Conservation (phyloP, 1,140 invertebrate genomes). For the Caerostris extrusa region DNA sequence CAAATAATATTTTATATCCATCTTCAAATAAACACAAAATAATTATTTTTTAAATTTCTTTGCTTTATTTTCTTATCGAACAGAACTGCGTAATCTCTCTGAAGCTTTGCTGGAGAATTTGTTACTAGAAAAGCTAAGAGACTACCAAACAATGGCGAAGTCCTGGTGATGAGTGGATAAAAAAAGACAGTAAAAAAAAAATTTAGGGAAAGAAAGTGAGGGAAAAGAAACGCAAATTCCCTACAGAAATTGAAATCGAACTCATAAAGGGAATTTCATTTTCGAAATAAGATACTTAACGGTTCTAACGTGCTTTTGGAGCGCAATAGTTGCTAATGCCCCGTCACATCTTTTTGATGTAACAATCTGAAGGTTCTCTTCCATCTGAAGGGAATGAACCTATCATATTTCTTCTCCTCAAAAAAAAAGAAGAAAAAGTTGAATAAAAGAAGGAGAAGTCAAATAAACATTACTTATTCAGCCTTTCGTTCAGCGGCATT, state of each 20-base stretch:
- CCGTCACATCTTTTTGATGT: slow-evolving; percentile 66
- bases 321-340: slow-evolving; percentile 72
- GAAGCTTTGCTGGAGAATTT: not conserved
- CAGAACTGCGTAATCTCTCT: not conserved
- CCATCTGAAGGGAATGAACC: slow-evolving; percentile 23
- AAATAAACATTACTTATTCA: slow-evolving; percentile 76
- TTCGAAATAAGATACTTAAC: slow-evolving; percentile 75
- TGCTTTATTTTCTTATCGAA: slow-evolving; percentile 26
- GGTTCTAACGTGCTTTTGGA: slow-evolving; percentile 57
- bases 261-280: slow-evolving; percentile 72
- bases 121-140: not conserved
- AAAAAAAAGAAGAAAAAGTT: slow-evolving; percentile 15
- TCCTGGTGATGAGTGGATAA: slow-evolving; percentile 33
- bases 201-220: not conserved
- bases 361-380: slow-evolving; percentile 56
- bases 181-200: too few relatives aligned
- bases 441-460: slow-evolving; percentile 62
- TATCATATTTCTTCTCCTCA: slow-evolving; percentile 61
- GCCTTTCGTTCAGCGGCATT: slow-evolving; percentile 63
- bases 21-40: too few relatives aligned
- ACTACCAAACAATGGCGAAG: slow-evolving; percentile 16
- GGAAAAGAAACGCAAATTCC: slow-evolving; percentile 63
- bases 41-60: not conserved
- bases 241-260: slow-evolving; percentile 72
- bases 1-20: too few relatives aligned